Base-by-base conservation (phyloP, 1,140 invertebrate species). In the Drosophila murphyi region DNA sequence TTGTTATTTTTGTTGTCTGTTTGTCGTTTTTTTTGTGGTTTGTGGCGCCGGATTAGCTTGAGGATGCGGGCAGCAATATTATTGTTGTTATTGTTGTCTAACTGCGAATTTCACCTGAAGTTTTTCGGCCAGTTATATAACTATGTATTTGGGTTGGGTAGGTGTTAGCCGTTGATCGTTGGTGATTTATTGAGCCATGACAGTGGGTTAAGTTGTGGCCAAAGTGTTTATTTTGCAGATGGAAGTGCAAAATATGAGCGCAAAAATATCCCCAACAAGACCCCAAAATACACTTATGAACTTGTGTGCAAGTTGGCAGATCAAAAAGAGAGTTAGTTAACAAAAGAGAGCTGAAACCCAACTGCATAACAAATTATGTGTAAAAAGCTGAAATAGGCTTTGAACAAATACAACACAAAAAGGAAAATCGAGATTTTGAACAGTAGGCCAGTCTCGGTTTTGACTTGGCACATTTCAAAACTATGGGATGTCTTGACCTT, bases 41-140 rank as follows among this genome's bases (percentile, higher is more conserved):
- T 90, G 62, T 74, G 85, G 85, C 85, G 85, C 85, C 85, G 85
- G 85, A 89, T 89, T 89, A 89, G 85, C 82, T 89, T 76, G 86
- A 88, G 85, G 86, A 89, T 89, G 85, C 86, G 86, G 85, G 86
- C 39, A 45, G 7, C 39, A 57, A 62, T 70, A 47, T 35, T 69
- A 63, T 31, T 60, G 35, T 28, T 39, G 20, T 29, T 57, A 54
- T 47, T 28, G 41, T 43, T 8, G 20, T 55, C 45, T 56, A 41
- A 59, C 64, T 68, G 62, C 72, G 45, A 80, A 80, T 80, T 80
- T 80, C 78, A 80, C 78, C 78, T 80, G 78, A 80, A 78, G 43
- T 74, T 54, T 57, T 56, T 37, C 35, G 31, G 20, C 37, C 34
- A 62, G 32, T 82, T 85, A 85, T 85, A 80, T 86, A 80, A 86